Base-by-base conservation (phyloP, 2,888 invertebrate genomes). In the Harmothoe impar region DNA sequence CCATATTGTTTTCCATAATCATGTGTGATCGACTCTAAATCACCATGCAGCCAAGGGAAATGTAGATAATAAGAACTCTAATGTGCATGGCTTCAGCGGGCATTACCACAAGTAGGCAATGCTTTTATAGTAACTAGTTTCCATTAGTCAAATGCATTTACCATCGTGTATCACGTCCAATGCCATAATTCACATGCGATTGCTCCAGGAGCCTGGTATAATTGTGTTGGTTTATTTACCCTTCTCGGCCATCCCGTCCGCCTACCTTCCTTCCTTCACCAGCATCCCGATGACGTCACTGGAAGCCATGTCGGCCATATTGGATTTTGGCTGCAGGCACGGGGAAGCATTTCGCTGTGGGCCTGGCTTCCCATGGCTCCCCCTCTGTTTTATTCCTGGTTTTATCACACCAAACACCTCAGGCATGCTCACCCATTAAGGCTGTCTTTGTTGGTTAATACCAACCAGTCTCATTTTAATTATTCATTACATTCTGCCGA, bases 241-340 rank as follows among this genome's bases (percentile, higher is more conserved):
- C 43, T 7, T 43, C 43, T 43, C 10, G 43, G 43, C 43, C 43
- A 15, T 62, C 62, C 62, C 62, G 62, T n/a, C 7, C 23, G 3
- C 23, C 23, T n/a, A 62, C 62, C 62, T 62, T 62, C 62, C 62
- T n/a, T 62, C 62, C 15, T 7, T 25, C 1, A 10, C 25, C 29
- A 31, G 7, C 29, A 7, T 77, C 77, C 81, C 81, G 81, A 81
- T 81, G 81, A 81, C 81, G 81, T 81, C 81, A 81, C 81, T 33
- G 23, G 81, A 81, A 81, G 81, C 81, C 81, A 81, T 43, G 43
- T 5, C 81, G 0, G 81, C 81, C 81, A 81, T 81, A 20, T 81
- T 81, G 43, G 81, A 81, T 81, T 20, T 33, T 0, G 15, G 35
- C 81, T 0, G 35, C 43, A 23, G 77, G n/a, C n/a, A n/a, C n/a